Evolutionary conservation across 2,888 invertebrate genomes (phyloP), one percentile per base, ranked within the genome.

Genomic region (Lydus trimaculatus): DNA sequence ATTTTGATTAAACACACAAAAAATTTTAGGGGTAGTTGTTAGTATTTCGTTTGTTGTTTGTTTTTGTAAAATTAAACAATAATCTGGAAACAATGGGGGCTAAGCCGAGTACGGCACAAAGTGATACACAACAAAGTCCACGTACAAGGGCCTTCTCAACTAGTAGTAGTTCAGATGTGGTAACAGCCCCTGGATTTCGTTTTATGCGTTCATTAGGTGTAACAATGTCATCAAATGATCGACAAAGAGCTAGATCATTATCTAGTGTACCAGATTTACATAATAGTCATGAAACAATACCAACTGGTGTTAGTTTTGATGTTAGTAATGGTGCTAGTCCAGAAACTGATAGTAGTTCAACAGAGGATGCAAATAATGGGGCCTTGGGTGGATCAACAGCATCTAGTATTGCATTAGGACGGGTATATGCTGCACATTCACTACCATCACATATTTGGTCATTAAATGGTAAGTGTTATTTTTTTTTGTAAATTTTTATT

Each of bases 391-490:
- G 86, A 66, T 80, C 84, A 31, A 81, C 84, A 66, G 84, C 85
- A 48, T 85, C 86, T 33, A 85, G 85, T 71, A 86, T 91, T 73
- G 90, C 91, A 67, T 88, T 92, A 63, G 92, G 94, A 70, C 88
- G 94, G 74, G 94, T 95, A 39, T 95, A 94, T 82, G 92, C 95
- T 71, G 94, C 95, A 79, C 95, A 95, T 85, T 95, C 95, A 79
- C 88, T 95, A 87, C 95, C 95, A 83, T 94, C 95, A 78, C 95
- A 95, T 87, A 94, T 96, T 88, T 95, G 95, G 94, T 94, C 95
- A 78, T 88, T 95, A 80, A 95, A 96, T 86, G 95, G 94, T 94
- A 84, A 91, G 92, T 87, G 33, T 2, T 9, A 33, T 33, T 33
- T 7, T 33, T 33, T n/a, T n/a, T n/a, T n/a, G n/a, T n/a, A n/a